Base-by-base conservation (phyloP, 2,113 vertebrate species). In the Promerops cafer region DNA sequence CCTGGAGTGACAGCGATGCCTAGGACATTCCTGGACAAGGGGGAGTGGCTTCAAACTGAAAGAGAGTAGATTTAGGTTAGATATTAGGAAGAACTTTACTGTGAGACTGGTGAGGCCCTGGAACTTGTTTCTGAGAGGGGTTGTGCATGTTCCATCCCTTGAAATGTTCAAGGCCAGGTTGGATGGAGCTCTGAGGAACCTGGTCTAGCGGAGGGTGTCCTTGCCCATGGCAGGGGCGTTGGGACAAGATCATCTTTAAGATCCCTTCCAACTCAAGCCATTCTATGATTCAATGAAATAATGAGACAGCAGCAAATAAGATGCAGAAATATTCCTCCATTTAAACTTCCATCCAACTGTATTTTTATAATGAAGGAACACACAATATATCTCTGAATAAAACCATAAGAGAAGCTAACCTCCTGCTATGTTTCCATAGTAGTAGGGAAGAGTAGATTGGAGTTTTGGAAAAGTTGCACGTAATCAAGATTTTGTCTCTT, bases 191-290 rank as follows among this genome's bases (percentile, higher is more conserved):
- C 16, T 52, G 27, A 59, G 16, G 3, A 52, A 6, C 8, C 16
- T 39, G 16, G 10, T 20, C 5, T 14, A 5, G 8, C 20, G 10
- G 27, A 89, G 44, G 2, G 1, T 66, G 10, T 44, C 8, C 10
- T 33, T 50, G 15, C 8, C 13, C 15, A 44, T 4, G 22, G 7
- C 22, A 37, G 9, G 12, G 7, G 4, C 3, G 0, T 15, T 22
- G 35, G 26, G 27, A 35, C 0, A 0, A 31, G 14, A 22, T 15
- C 2, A 13, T 16, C 4, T 54, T n/a, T 21, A 40, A 20, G 4
- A 8, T 6, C 1, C 31, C 22, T 81, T 65, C 23, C 27, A 20
- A 50, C 3, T 13, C 44, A 52, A 37, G 13, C 27, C 13, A 14
- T 44, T 65, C 7, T 23, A 6, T 24, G 8, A 52, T 30, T 65